These are phyloP conservation scores for Aptenodytes forsteri DNA, from an alignment of 2,113 vertebrate species.

Conservation along the genomic window DNA sequence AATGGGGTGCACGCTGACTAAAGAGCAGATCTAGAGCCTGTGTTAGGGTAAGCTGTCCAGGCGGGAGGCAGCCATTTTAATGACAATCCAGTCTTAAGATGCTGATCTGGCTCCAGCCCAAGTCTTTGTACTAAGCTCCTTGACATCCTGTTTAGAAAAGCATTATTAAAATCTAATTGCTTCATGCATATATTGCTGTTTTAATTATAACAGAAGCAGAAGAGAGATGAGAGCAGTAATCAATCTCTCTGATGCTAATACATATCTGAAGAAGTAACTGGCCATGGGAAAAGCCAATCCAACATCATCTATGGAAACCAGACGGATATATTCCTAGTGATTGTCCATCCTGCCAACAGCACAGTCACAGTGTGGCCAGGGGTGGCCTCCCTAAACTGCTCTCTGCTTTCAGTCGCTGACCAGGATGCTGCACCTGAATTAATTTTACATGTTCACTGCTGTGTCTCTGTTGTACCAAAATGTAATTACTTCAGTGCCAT, in stretches of 20 bases:
- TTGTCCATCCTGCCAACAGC: not conserved
- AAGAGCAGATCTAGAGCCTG: not conserved
- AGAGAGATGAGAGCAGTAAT: not conserved
- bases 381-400: not conserved
- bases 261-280: not conserved
- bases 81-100: not conserved
- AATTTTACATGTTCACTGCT: not conserved
- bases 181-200: conserved; percentile 9
- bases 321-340: not conserved
- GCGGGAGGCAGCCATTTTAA: not conserved
- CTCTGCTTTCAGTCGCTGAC: not conserved
- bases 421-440: conserved; percentile 8
- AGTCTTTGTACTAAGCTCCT: conserved; percentile 29
- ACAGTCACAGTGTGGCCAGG: not conserved
- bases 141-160: conserved; percentile 51
- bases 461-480: conserved; percentile 16
- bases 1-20: not conserved
- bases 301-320: not conserved
- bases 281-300: not conserved
- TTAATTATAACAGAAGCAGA: conserved; percentile 38
- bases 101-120: conserved; percentile 2
- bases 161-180: conserved; percentile 56
- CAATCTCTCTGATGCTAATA: not conserved
- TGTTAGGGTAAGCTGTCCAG: not conserved
- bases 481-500: conserved; percentile 32